Base-by-base conservation (phyloP, 2,888 invertebrate genomes). In the Pseudococcus jackbeardsleyi region DNA sequence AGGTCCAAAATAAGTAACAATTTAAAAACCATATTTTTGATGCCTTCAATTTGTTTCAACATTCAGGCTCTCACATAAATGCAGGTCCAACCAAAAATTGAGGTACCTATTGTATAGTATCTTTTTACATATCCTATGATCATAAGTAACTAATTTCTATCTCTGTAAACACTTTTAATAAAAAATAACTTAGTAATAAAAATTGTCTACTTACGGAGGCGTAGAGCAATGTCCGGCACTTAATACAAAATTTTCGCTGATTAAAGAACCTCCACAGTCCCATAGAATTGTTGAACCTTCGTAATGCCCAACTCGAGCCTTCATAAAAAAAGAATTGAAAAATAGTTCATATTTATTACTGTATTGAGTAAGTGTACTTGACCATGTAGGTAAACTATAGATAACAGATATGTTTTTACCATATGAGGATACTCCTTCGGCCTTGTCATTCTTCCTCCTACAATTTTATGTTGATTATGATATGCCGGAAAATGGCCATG, bases 361-460 rank as follows among this genome's bases (percentile, higher is more conserved):
- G n/a, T n/a, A n/a, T n/a, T n/a, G n/a, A n/a, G n/a, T n/a, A n/a
- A n/a, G 26, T 3, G 1, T 33, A 33, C 26, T 33, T 33, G 3
- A 3, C 26, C 26, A 33, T 33, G 26, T 33, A 17, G 19, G 4
- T 3, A 15, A 50, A 50, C 0, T 4, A 0, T 50, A 50, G 15
- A 4, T 15, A 50, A 50, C 6, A 6, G 7, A 9, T 9, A 50
- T 50, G n/a, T 9, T 42, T 84, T 84, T 84, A 86, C 86, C 86
- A 86, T 86, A n/a, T 86, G 86, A 42, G 86, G 86, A 68, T 59
- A 86, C 39, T 86, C 86, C n/a, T 42, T 86, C 1, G 39, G 39
- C 12, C 2, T 46, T 15, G 86, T 42, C 4, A 5, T 12, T 42
- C 15, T 26, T 15, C 86, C 86, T 42, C 86, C 86, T 9, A 72